Percentiles rank a stretch among this genome's conserved stretches.
These are phyloP conservation scores for Xyliphius kryptos DNA, from an alignment of 2,113 vertebrate species.

Conservation along the genomic window DNA sequence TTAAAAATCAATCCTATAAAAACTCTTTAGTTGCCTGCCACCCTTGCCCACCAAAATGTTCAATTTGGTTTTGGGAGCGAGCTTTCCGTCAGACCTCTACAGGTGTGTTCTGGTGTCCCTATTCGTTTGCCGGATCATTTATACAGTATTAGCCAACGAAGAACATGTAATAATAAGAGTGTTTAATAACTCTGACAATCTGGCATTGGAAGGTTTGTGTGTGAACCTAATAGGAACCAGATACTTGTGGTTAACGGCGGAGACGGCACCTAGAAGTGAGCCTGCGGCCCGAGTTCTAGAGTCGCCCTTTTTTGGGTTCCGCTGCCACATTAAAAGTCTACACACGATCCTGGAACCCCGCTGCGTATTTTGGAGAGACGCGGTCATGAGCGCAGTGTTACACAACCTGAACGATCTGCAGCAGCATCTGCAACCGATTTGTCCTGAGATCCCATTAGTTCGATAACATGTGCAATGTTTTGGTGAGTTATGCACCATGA, in stretches of 20 bases:
- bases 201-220: slow-evolving; percentile 17
- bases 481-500: slow-evolving; percentile 41
- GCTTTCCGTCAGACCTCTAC: too few relatives aligned
- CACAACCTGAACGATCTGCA: slow-evolving; percentile 27
- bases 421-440: slow-evolving; percentile 55
- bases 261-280: slow-evolving; percentile 15
- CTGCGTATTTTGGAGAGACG: too few relatives aligned
- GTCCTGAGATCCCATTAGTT: slow-evolving; percentile 43
- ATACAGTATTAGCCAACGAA: too few relatives aligned
- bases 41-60: too few relatives aligned
- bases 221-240: slow-evolving; percentile 29
- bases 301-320: neutral
- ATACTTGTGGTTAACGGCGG: slow-evolving; percentile 6
- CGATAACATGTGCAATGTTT: slow-evolving; percentile 49
- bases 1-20: too few relatives aligned
- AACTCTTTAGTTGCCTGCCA: too few relatives aligned
- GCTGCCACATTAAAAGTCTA: neutral
- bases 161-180: neutral
- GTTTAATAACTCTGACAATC: neutral
- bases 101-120: too few relatives aligned
- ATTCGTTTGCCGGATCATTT: too few relatives aligned
- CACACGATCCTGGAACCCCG: slow-evolving; percentile 19
- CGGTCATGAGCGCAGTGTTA: slow-evolving; percentile 10
- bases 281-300: slow-evolving; percentile 13
- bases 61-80: too few relatives aligned